Percentiles rank a stretch among this genome's conserved stretches.
These are phyloP conservation scores for Adelges cooleyi DNA, from an alignment of 1,140 invertebrate genomes.

Conservation along the genomic window DNA sequence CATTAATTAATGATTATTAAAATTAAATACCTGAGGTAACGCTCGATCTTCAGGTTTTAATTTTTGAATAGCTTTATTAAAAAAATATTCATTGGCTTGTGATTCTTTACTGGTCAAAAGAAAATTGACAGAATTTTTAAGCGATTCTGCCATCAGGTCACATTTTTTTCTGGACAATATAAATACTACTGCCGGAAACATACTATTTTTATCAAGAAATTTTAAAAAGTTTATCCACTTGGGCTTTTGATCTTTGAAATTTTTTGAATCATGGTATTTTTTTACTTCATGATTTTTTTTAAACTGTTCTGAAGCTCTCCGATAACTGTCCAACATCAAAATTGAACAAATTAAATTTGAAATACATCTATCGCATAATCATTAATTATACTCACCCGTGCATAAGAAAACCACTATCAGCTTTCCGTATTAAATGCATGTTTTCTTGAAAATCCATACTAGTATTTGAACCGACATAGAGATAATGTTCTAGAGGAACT, in stretches of 20 bases:
- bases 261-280: constrained; percentile 5
- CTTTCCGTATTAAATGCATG: constrained; percentile 72
- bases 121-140: constrained; percentile 52
- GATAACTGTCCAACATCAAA: constrained; percentile 33
- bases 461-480: constrained; percentile 77
- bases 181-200: constrained; percentile 88
- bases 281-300: constrained; percentile 18
- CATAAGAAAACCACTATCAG: constrained; percentile 53
- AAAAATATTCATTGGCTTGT: constrained; percentile 67
- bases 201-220: constrained; percentile 56
- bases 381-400: constrained; percentile 57
- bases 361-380: no score
- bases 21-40: constrained; percentile 66
- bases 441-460: constrained; percentile 56
- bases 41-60: constrained; percentile 75
- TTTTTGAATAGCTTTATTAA: constrained; percentile 65
- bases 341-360: constrained; percentile 12
- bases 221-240: constrained; percentile 20
- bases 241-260: constrained; percentile 31
- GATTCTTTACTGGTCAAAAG: constrained; percentile 77
- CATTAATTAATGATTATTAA: background rate
- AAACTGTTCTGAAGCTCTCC: constrained; percentile 18
- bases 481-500: constrained; percentile 86
- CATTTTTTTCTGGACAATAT: constrained; percentile 83
- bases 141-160: constrained; percentile 58